These are phyloP conservation scores for Papilio machaon DNA, from an alignment of 1,140 invertebrate genomes.

Conservation along the genomic window DNA sequence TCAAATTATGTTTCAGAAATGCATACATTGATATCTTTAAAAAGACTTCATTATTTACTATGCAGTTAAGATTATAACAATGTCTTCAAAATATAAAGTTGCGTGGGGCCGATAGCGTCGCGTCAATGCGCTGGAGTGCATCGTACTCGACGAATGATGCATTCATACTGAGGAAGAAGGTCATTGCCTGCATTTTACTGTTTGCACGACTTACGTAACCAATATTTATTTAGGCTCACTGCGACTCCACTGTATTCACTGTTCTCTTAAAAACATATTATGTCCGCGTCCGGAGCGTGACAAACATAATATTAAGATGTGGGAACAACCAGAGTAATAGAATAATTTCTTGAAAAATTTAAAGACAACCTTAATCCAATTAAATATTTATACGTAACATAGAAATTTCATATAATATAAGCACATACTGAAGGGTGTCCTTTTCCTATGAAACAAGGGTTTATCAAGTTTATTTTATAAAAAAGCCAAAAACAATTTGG, in stretches of 20 bases:
- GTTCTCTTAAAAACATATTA: constrained; percentile 40
- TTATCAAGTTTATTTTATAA: neutral
- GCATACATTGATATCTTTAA: constrained; percentile 25
- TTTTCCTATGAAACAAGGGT: neutral
- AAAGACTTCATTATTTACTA: constrained; percentile 45
- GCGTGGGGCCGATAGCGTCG: constrained; percentile 70
- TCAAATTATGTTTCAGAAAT: constrained; percentile 15
- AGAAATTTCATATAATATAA: neutral
- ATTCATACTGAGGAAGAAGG: constrained; percentile 70
- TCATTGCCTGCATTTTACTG: constrained; percentile 71
- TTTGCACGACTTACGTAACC: constrained; percentile 74
- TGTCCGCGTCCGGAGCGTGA: constrained; percentile 33
- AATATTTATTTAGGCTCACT: constrained; percentile 66
- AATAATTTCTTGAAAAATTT: neutral
- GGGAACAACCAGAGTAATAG: neutral
- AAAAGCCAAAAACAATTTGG: neutral
- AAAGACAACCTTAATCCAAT: neutral
- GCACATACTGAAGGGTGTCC: neutral
- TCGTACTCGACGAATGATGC: constrained; percentile 73
- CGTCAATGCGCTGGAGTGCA: constrained; percentile 71
- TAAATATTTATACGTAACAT: no score
- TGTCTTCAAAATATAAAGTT: constrained; percentile 67
- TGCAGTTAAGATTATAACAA: constrained; percentile 60
- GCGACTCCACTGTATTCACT: constrained; percentile 51
- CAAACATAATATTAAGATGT: neutral